A percentile compares a stretch with the other conserved stretches of the same genome.
Conservation (phyloP, 2,113 vertebrate species). For the Callipepla squamata region DNA sequence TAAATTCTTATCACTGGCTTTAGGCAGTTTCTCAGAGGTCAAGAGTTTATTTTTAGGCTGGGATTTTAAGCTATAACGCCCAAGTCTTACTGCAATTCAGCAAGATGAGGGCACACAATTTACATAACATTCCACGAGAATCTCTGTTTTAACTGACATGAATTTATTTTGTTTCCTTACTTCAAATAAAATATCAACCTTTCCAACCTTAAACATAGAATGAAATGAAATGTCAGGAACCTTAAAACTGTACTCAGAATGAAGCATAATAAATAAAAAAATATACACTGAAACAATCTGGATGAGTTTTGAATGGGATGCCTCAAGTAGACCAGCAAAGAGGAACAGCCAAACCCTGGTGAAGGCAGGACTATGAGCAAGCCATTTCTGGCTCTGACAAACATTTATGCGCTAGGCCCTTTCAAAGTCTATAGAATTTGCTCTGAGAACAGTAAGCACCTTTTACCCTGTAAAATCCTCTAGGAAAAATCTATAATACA, state of each 20-base stretch:
- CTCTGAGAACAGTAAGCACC: neutral
- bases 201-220: neutral
- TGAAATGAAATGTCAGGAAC: neutral
- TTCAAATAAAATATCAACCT: neutral
- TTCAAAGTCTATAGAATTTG: neutral
- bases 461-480: neutral
- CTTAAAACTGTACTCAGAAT: neutral
- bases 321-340: neutral
- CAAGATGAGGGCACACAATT: neutral
- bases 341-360: neutral
- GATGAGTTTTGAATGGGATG: neutral
- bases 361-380: neutral
- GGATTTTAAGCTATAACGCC: neutral
- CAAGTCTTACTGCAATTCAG: neutral
- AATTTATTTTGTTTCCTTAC: neutral
- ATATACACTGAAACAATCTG: neutral
- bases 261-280: neutral
- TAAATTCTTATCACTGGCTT: neutral
- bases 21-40: constrained; percentile 10
- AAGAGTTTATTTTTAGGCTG: neutral
- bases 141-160: neutral
- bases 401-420: neutral
- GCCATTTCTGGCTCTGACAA: neutral
- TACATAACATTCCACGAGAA: neutral
- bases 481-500: neutral